Evolutionary conservation across 2,113 vertebrate species (phyloP).

Genomic region (Erythrolamprus reginae): DNA sequence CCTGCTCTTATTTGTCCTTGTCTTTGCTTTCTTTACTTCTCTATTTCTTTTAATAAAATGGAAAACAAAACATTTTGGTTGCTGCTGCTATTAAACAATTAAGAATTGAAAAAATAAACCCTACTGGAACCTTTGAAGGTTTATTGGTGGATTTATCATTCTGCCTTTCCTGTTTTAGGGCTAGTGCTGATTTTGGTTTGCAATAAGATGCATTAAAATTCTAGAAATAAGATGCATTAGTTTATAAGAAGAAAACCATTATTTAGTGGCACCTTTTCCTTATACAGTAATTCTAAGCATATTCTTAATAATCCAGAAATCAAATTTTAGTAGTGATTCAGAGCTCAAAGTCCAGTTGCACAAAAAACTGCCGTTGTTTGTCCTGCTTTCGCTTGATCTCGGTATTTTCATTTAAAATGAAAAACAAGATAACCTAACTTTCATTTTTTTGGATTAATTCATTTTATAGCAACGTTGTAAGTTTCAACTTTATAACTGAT

Average conservation of each 20-base stretch:
- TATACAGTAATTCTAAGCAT: not conserved
- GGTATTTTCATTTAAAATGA: too few species aligned
- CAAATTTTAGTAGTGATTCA: not conserved
- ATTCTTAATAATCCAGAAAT: not conserved
- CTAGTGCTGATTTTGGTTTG: too few species aligned
- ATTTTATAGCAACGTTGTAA: too few species aligned
- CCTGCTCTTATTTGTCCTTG: not conserved
- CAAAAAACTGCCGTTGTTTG: too few species aligned
- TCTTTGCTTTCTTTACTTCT: not conserved
- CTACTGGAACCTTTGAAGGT: too few species aligned
- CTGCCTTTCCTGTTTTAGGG: too few species aligned
- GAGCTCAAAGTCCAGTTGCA: not conserved
- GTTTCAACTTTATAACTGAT: too few species aligned
- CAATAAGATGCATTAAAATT: not conserved
- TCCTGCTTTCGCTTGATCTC: too few species aligned
- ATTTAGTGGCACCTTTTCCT: not conserved
- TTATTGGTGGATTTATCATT: too few species aligned
- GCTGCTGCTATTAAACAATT: not conserved
- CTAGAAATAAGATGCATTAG: not conserved
- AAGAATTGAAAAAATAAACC: too few species aligned
- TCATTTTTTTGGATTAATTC: too few species aligned
- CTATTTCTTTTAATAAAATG: not conserved
- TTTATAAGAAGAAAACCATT: not conserved
- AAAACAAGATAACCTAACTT: too few species aligned
- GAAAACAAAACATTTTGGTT: not conserved